Conservation (phyloP, 2,797 vertebrate genomes). For the Dicrostonyx torquatus region DNA sequence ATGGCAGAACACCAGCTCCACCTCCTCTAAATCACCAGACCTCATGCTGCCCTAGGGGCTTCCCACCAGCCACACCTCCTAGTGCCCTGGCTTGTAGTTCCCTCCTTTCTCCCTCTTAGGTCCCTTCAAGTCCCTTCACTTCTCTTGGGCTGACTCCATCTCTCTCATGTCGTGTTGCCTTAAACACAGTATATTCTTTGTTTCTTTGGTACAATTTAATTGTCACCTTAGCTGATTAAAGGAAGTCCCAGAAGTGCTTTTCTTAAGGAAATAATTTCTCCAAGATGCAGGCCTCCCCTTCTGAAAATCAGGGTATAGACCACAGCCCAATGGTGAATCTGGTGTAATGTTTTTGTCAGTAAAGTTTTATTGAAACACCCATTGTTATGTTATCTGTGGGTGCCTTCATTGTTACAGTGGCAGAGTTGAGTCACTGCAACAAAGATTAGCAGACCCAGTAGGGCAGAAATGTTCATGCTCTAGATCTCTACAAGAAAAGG, state of each 20-base stretch:
- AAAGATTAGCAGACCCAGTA: not conserved
- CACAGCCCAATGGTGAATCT: not conserved
- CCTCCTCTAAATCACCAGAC: not conserved
- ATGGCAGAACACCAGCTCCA: not conserved
- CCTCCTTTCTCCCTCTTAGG: not conserved
- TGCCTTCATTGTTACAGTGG: not conserved
- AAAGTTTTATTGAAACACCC: conserved; percentile 49
- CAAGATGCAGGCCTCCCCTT: not conserved
- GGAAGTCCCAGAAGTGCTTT: not conserved
- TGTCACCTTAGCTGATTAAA: not conserved
- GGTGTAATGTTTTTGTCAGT: not conserved
- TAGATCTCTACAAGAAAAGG: not conserved
- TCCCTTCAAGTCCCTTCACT: not conserved
- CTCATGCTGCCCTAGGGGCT: accelerated
- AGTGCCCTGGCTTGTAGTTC: not conserved
- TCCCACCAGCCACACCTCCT: not conserved
- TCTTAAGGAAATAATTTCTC: not conserved
- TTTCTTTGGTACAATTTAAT: not conserved
- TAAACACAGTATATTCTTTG: not conserved
- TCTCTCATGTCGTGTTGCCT: not conserved
- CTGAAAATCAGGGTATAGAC: not conserved
- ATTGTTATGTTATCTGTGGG: not conserved
- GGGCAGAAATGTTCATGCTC: not conserved
- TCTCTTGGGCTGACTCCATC: not conserved
- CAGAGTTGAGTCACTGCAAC: not conserved